These are phyloP conservation scores for Drosophila setosimentum DNA, from an alignment of 2,888 invertebrate species.

Conservation along the genomic window DNA sequence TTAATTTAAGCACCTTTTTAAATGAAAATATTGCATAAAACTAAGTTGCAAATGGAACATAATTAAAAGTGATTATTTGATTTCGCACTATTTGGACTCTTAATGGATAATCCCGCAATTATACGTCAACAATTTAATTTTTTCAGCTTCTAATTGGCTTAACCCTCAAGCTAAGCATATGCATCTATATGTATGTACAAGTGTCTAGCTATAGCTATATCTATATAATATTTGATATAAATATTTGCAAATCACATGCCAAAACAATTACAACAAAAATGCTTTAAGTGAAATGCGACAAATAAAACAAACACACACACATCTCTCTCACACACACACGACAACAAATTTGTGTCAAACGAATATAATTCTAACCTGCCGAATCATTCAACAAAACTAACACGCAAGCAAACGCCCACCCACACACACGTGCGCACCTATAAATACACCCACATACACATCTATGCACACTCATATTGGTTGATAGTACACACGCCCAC, in stretches of 20 bases:
- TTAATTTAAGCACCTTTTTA: no score
- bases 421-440: not conserved
- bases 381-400: conserved; percentile 47
- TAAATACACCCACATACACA: not conserved
- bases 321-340: not conserved
- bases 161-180: conserved; percentile 36
- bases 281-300: conserved; percentile 19
- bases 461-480: conserved; percentile 11
- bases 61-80: not conserved
- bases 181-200: conserved; percentile 61
- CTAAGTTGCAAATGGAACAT: not conserved
- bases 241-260: conserved; percentile 41
- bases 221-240: not conserved
- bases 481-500: conserved; percentile 44
- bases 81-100: not conserved
- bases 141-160: conserved; percentile 48
- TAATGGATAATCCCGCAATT: not conserved
- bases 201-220: conserved; percentile 12
- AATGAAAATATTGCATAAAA: no score
- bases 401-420: conserved; percentile 6
- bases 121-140: conserved; percentile 13
- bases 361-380: conserved; percentile 38
- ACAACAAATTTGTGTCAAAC: conserved; percentile 28
- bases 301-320: not conserved
- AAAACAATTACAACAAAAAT: conserved; percentile 34